A percentile compares a stretch with the other conserved stretches of the same genome.
phyloP scores from a whole-genome alignment of 2,797 vertebrate genomes.

The Gymnopithys bicolor region DNA sequence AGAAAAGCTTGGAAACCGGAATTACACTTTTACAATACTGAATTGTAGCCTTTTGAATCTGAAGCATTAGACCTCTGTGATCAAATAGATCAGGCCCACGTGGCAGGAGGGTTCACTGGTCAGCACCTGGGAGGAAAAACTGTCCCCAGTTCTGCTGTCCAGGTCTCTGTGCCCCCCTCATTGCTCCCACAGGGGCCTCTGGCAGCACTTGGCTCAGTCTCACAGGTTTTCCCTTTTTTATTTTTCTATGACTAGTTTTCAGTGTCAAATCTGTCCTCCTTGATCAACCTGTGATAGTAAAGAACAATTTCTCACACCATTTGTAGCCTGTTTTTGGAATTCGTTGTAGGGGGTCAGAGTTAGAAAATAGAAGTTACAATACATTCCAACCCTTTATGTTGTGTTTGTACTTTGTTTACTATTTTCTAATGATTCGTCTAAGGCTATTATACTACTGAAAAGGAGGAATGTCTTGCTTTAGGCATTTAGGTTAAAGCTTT shows the following conservation, averaged over 20 bases:
- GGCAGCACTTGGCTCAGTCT: neutral
- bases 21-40: neutral
- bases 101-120: neutral
- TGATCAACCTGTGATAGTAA: neutral
- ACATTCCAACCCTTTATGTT: neutral
- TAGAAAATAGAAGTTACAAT: neutral
- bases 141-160: neutral
- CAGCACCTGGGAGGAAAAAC: neutral
- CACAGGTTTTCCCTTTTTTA: fast-evolving
- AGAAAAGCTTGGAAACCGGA: neutral
- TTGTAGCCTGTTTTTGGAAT: neutral
- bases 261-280: neutral
- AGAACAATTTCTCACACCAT: neutral
- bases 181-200: fast-evolving
- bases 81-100: neutral
- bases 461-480: neutral
- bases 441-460: neutral
- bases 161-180: neutral
- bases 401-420: neutral
- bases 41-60: neutral
- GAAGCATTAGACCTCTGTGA: neutral
- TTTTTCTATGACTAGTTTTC: neutral
- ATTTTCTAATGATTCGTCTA: neutral
- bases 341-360: neutral
- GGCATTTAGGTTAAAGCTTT: neutral